These are phyloP conservation scores for Lysandra bellargus DNA, from an alignment of 2,888 invertebrate genomes.

Conservation along the genomic window DNA sequence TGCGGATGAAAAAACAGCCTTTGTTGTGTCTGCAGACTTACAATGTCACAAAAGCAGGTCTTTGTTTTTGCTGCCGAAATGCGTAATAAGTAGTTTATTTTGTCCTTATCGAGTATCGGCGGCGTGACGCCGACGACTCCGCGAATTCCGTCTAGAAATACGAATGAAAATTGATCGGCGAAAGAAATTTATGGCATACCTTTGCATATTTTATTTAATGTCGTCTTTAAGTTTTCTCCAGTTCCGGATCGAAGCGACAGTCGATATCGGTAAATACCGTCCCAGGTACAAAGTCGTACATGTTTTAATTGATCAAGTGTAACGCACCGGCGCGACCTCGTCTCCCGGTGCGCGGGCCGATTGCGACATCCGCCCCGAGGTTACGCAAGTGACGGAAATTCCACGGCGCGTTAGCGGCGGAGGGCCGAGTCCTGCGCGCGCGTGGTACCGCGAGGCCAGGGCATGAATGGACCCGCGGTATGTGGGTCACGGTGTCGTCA, in stretches of 20 bases:
- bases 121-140: not conserved
- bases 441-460: constrained; percentile 61
- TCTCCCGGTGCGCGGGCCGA: constrained; percentile 54
- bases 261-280: not conserved
- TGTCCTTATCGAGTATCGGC: not conserved
- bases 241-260: not conserved
- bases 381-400: constrained; percentile 75
- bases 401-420: constrained; percentile 58
- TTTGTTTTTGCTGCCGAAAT: constrained; percentile 12
- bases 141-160: not conserved
- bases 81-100: not conserved
- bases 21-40: constrained; percentile 15
- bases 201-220: too few species aligned
- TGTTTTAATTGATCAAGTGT: constrained; percentile 76
- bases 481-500: constrained; percentile 80
- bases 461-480: constrained; percentile 78
- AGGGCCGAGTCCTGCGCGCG: constrained; percentile 64
- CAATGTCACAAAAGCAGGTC: constrained; percentile 14
- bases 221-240: not conserved
- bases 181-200: not conserved
- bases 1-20: not conserved
- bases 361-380: constrained; percentile 66
- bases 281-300: constrained; percentile 58
- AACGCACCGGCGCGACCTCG: constrained; percentile 66
- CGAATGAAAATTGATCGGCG: not conserved